Percentiles rank a stretch among this genome's conserved stretches.
phyloP scores from a whole-genome alignment of 2,113 vertebrate species.

The Ctenomys sociabilis region DNA sequence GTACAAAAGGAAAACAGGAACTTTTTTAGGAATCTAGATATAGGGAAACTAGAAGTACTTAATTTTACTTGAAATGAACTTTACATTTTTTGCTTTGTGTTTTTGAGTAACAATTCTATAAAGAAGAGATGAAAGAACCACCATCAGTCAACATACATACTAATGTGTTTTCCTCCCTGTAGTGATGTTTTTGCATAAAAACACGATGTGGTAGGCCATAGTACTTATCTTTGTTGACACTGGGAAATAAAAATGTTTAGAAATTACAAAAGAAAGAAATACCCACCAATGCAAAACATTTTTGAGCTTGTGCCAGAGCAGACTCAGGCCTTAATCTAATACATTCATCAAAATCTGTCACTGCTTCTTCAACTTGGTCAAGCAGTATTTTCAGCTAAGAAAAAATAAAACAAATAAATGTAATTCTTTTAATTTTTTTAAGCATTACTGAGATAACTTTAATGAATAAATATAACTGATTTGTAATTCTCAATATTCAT shows the following conservation, averaged over 20 bases:
- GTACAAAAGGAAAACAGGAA: neutral
- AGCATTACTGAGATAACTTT: neutral
- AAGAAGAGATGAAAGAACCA: neutral
- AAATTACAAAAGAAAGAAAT: constrained; percentile 14
- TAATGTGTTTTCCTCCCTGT: neutral
- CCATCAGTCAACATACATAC: neutral
- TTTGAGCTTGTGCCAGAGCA: constrained; percentile 98
- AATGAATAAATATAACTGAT: constrained; percentile 43
- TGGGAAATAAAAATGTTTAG: constrained; percentile 30
- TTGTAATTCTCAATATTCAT: constrained; percentile 21
- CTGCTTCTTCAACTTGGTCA: constrained; percentile 98
- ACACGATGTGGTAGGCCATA: neutral
- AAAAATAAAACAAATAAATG: constrained; percentile 67
- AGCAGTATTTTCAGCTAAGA: constrained; percentile 96
- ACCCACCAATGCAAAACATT: constrained; percentile 97
- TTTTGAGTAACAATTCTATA: constrained; percentile 37
- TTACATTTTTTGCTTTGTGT: constrained; percentile 7
- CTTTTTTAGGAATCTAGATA: constrained; percentile 43
- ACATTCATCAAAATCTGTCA: constrained; percentile 98
- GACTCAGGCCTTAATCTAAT: constrained; percentile 96
- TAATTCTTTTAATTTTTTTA: neutral
- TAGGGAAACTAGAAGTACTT: neutral
- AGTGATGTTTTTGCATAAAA: neutral
- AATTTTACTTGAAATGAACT: constrained; percentile 53
- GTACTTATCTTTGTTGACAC: constrained; percentile 3